phyloP scores from a whole-genome alignment of 2,888 invertebrate species.

The Leptodirus hochenwartii region DNA sequence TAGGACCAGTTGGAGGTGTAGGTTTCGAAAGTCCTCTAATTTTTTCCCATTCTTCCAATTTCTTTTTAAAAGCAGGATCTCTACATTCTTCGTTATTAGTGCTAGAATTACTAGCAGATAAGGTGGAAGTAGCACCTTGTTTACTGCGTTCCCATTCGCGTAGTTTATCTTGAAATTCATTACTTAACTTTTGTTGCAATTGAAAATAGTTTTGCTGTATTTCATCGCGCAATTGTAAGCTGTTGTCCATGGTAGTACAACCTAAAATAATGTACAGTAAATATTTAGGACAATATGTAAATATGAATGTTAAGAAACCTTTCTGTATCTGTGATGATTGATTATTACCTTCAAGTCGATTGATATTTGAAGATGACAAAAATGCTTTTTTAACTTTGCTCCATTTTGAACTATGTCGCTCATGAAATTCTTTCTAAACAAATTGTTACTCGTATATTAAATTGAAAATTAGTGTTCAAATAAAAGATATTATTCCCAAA shows the following conservation, averaged over 20 bases:
- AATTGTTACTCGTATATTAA: conserved; percentile 3
- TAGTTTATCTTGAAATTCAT: conserved; percentile 56
- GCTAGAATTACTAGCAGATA: conserved; percentile 15
- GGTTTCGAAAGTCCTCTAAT: conserved; percentile 24
- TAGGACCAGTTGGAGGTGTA: too few species aligned
- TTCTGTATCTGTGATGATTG: conserved; percentile 7
- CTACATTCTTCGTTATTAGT: conserved; percentile 19
- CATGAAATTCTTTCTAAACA: conserved; percentile 16
- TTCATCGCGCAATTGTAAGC: conserved; percentile 34
- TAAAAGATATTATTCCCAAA: too few species aligned
- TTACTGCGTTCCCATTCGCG: conserved; percentile 31
- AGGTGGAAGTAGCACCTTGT: conserved; percentile 17
- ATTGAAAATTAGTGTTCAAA: conserved; percentile 1
- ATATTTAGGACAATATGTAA: neutral
- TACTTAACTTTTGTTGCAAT: conserved; percentile 50
- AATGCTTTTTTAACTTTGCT: conserved; percentile 55
- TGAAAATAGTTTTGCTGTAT: conserved; percentile 53
- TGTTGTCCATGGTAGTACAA: conserved; percentile 9
- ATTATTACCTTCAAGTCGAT: conserved; percentile 11
- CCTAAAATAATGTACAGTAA: neutral
- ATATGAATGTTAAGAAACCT: conserved; percentile 1
- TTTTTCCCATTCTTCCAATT: conserved; percentile 33
- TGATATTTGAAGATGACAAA: conserved; percentile 25
- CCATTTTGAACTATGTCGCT: conserved; percentile 46
- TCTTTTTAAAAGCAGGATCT: conserved; percentile 26